These are phyloP conservation scores for Syritta pipiens DNA, from an alignment of 2,888 invertebrate species.

Conservation along the genomic window DNA sequence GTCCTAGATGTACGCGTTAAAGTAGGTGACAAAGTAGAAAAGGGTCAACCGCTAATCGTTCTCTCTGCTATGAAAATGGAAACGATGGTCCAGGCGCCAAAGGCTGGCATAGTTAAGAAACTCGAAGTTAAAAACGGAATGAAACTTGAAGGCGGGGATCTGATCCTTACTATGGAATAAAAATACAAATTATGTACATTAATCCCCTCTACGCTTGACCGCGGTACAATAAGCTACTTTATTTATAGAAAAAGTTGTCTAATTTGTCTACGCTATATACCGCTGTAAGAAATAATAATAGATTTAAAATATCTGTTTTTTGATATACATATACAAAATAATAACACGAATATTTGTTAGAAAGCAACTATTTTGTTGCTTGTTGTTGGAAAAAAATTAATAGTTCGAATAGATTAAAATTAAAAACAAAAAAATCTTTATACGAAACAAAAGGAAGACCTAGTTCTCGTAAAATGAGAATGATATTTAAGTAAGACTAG, in stretches of 20 bases:
- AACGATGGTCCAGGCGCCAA: slow-evolving; percentile 88
- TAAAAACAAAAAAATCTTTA: no score
- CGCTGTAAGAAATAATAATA: no score
- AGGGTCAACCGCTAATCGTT: slow-evolving; percentile 94
- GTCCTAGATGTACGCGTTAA: slow-evolving; percentile 95
- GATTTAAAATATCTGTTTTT: no score
- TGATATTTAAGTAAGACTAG: slow-evolving; percentile 49
- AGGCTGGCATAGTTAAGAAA: slow-evolving; percentile 89
- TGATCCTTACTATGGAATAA: slow-evolving; percentile 91
- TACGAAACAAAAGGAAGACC: slow-evolving; percentile 28
- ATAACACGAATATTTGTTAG: slow-evolving; percentile 24
- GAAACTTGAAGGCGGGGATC: slow-evolving; percentile 97
- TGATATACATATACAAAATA: slow-evolving; percentile 38
- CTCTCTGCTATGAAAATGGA: slow-evolving; percentile 99
- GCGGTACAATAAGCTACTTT: slow-evolving; percentile 3
- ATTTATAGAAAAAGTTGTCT: no score
- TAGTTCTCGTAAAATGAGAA: slow-evolving; percentile 1
- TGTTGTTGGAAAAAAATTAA: no score
- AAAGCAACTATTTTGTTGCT: no score
- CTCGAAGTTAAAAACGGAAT: slow-evolving; percentile 89
- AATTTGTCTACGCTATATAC: no score
- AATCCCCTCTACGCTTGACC: slow-evolving; percentile 39
- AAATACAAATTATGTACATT: slow-evolving; percentile 20
- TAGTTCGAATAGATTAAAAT: no score
- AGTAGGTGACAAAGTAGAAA: slow-evolving; percentile 94